These are phyloP conservation scores for Misgurnus mizolepis DNA, from an alignment of 2,113 vertebrate species.

Conservation along the genomic window DNA sequence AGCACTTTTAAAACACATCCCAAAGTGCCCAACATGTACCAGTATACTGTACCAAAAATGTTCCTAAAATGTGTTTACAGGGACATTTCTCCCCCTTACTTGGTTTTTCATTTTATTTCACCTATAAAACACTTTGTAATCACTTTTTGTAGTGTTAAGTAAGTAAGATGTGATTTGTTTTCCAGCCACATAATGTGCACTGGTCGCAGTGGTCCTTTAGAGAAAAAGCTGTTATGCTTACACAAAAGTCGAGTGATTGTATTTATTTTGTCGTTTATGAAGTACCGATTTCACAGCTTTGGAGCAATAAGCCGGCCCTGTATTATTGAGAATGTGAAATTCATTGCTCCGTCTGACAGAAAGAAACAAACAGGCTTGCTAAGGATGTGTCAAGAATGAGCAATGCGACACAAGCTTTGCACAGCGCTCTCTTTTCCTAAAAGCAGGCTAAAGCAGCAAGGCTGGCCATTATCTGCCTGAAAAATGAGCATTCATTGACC, in stretches of 20 bases:
- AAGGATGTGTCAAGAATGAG: slow-evolving; percentile 15
- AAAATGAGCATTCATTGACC: slow-evolving; percentile 25
- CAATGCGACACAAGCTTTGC: slow-evolving; percentile 19
- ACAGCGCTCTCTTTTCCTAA: slow-evolving; percentile 11
- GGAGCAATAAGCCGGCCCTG: background rate
- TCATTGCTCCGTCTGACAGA: background rate
- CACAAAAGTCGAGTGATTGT: background rate
- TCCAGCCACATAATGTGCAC: background rate
- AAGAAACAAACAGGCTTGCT: slow-evolving; percentile 12
- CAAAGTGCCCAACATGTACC: no score
- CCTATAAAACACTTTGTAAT: no score
- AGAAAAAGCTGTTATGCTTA: background rate
- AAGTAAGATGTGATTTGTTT: no score
- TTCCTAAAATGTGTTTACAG: no score
- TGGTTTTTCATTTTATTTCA: no score
- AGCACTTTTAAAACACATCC: no score
- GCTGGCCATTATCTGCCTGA: slow-evolving; percentile 10
- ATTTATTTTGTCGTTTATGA: background rate
- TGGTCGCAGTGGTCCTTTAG: background rate
- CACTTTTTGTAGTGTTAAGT: no score
- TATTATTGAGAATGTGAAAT: slow-evolving; percentile 7
- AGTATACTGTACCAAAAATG: no score
- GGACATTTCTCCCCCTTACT: no score
- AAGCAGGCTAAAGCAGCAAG: slow-evolving; percentile 16
- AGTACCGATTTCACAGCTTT: background rate